These are phyloP conservation scores for Drosophila triauraria DNA, from an alignment of 1,140 invertebrate species.

Conservation along the genomic window DNA sequence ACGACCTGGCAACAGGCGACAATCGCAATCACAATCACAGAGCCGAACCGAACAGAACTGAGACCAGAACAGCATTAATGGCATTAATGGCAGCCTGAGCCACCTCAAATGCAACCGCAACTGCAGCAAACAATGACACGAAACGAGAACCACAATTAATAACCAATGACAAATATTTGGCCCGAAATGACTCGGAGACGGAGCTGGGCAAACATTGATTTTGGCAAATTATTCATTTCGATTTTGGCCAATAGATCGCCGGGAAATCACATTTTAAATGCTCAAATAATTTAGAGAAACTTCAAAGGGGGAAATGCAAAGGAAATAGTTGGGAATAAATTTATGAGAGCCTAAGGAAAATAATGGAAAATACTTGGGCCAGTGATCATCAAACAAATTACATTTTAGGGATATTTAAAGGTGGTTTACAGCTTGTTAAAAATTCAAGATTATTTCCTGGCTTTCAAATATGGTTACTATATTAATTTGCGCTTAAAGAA, in stretches of 20 bases:
- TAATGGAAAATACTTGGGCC: not conserved
- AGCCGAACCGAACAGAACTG: not conserved
- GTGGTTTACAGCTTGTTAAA: too few relatives aligned
- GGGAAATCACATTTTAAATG: conserved; percentile 1
- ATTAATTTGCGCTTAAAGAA: not conserved
- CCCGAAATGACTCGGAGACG: not conserved
- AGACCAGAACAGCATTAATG: conserved; percentile 13
- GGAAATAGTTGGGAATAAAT: not conserved
- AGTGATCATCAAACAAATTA: not conserved
- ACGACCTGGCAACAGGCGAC: conserved; percentile 48
- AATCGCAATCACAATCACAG: conserved; percentile 16
- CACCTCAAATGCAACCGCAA: conserved; percentile 36
- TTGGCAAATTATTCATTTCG: conserved; percentile 13
- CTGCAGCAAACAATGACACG: conserved; percentile 22
- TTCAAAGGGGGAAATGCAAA: too few relatives aligned
- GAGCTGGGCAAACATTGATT: conserved; percentile 6
- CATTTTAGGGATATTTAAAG: not conserved
- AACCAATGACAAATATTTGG: conserved; percentile 45
- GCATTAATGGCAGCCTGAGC: conserved; percentile 8
- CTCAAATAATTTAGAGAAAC: not conserved
- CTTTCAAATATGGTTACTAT: too few relatives aligned
- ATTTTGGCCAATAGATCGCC: conserved; percentile 2
- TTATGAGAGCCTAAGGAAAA: not conserved
- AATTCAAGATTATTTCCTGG: too few relatives aligned
- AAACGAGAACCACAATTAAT: conserved; percentile 39